A percentile compares a stretch with the other conserved stretches of the same genome.
phyloP scores from a whole-genome alignment of 1,140 invertebrate species.

The Aphelenchoides fujianensis region DNA sequence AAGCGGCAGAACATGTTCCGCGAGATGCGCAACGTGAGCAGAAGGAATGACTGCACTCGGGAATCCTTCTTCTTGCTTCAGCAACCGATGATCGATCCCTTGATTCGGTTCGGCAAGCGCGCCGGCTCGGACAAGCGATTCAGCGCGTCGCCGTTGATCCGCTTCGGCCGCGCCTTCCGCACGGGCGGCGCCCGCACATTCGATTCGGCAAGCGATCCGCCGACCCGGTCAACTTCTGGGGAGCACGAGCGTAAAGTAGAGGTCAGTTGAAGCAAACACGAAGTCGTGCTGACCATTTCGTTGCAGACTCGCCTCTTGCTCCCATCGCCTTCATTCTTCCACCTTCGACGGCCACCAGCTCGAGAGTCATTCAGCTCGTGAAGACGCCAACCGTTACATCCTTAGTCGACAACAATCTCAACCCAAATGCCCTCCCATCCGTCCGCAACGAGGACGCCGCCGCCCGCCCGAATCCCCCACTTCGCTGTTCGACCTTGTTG shows the following conservation, averaged over 20 bases:
- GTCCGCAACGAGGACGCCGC: too few relatives aligned
- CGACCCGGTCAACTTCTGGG: too few relatives aligned
- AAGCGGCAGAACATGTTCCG: conserved; percentile 1
- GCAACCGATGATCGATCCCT: neutral
- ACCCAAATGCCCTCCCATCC: too few relatives aligned
- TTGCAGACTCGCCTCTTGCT: too few relatives aligned
- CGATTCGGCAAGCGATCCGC: conserved; percentile 8
- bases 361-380: too few relatives aligned
- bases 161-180: conserved; percentile 6
- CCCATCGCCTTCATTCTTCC: too few relatives aligned
- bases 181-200: neutral
- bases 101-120: conserved; percentile 11
- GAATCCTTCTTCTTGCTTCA: neutral
- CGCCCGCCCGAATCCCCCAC: too few relatives aligned
- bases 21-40: neutral
- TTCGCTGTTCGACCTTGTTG: neutral
- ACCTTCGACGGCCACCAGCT: too few relatives aligned
- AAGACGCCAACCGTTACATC: too few relatives aligned
- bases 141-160: neutral
- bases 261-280: neutral
- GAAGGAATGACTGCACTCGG: neutral
- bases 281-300: too few relatives aligned
- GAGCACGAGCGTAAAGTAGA: too few relatives aligned
- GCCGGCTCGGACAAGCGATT: conserved; percentile 11
- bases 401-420: too few relatives aligned